Percentiles rank a stretch among this genome's conserved stretches.
phyloP scores from a whole-genome alignment of 2,113 vertebrate species.

The crab-eating macaque (Macaca fascicularis) region DNA sequence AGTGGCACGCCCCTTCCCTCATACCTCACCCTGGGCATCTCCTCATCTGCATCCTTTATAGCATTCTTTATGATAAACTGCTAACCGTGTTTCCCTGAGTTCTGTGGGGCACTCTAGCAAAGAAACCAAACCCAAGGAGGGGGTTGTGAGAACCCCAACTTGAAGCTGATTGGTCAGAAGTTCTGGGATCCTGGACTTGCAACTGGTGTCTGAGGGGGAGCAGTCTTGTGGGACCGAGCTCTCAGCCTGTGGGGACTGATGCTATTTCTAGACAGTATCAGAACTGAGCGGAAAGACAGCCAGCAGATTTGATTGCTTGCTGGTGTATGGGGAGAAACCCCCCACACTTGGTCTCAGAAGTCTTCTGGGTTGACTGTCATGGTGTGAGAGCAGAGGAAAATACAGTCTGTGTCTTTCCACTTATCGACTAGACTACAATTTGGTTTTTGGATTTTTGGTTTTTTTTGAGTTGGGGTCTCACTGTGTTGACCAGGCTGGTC shows the following conservation, averaged over 20 bases:
- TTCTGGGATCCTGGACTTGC: not conserved
- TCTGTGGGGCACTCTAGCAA: not conserved
- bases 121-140: too few species aligned
- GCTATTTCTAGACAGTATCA: not conserved
- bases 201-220: not conserved
- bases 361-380: not conserved
- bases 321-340: not conserved
- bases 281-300: not conserved
- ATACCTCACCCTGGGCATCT: not conserved
- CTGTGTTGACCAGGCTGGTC: too few species aligned
- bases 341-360: not conserved
- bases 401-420: not conserved
- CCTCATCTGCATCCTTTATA: not conserved
- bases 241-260: not conserved
- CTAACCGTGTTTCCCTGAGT: not conserved
- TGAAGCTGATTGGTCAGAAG: not conserved
- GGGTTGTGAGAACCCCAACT: not conserved
- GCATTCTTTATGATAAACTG: not conserved
- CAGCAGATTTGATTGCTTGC: not conserved
- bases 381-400: not conserved
- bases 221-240: not conserved
- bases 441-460: not conserved
- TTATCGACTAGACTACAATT: not conserved
- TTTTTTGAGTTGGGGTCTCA: too few species aligned
- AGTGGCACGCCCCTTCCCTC: not conserved